phyloP scores from a whole-genome alignment of 2,113 vertebrate genomes.

The Apodemus sylvaticus region DNA sequence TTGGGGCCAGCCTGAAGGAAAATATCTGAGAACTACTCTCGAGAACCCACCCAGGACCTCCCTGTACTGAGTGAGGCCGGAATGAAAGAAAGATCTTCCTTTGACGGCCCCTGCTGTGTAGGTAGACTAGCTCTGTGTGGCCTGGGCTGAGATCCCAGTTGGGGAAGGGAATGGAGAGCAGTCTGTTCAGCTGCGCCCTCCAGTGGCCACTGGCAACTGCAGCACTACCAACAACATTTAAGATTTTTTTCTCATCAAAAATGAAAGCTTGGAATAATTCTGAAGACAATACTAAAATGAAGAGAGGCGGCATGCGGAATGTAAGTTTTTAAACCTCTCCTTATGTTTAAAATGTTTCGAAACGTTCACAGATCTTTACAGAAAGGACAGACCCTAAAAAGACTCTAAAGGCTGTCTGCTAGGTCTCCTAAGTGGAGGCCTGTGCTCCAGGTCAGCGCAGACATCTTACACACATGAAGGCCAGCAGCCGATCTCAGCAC shows the following conservation, averaged over 20 bases:
- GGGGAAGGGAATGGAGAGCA: fast-evolving
- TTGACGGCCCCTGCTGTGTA: background rate
- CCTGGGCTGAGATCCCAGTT: background rate
- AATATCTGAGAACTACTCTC: background rate
- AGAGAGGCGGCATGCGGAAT: fast-evolving
- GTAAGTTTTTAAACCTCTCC: background rate
- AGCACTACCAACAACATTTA: background rate
- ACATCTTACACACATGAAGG: background rate
- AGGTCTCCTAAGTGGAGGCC: background rate
- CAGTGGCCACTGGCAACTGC: background rate
- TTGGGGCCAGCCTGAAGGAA: background rate
- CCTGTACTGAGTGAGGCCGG: background rate
- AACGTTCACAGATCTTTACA: background rate
- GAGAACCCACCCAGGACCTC: background rate
- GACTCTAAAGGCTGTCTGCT: background rate
- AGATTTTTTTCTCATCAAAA: background rate
- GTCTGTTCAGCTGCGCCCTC: background rate
- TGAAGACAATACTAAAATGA: background rate
- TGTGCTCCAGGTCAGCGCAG: background rate
- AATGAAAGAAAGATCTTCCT: background rate
- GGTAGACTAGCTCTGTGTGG: too few species aligned
- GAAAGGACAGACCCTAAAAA: background rate
- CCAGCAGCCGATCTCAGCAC: background rate
- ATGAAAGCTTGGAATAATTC: background rate
- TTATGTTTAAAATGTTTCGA: background rate